phyloP scores from a whole-genome alignment of 2,888 invertebrate genomes.

The Dendrolimus houi region DNA sequence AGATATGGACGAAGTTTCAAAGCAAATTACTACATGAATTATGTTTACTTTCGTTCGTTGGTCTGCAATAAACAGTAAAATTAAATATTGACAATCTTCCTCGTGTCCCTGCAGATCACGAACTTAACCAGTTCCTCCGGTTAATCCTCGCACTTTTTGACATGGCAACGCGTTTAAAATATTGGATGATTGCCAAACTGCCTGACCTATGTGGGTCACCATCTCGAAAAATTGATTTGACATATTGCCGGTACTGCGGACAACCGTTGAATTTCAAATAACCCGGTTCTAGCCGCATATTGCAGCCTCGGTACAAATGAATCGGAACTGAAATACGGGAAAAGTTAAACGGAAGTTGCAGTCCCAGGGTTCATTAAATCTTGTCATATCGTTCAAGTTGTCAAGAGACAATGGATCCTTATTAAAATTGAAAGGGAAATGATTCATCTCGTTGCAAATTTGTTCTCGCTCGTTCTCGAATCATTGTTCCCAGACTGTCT shows the following conservation, averaged over 20 bases:
- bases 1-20: no score
- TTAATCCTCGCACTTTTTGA: conserved; percentile 14
- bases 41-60: no score
- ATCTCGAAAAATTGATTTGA: conserved; percentile 63
- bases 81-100: no score
- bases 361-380: not conserved
- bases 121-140: no score
- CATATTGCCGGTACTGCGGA: conserved; percentile 34
- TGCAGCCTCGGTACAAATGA: no score
- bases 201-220: conserved; percentile 50
- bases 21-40: no score
- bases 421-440: not conserved
- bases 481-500: conserved; percentile 15
- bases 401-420: not conserved
- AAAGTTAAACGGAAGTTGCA: no score
- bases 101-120: no score
- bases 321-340: no score
- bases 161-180: conserved; percentile 40
- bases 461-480: conserved; percentile 5
- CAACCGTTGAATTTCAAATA: conserved; percentile 23
- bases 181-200: conserved; percentile 59
- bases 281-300: no score
- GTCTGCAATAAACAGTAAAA: no score
- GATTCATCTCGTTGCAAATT: not conserved
- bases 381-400: not conserved